Base-by-base conservation (phyloP, 2,888 invertebrate species). In the Rhyacophila evoluta region DNA sequence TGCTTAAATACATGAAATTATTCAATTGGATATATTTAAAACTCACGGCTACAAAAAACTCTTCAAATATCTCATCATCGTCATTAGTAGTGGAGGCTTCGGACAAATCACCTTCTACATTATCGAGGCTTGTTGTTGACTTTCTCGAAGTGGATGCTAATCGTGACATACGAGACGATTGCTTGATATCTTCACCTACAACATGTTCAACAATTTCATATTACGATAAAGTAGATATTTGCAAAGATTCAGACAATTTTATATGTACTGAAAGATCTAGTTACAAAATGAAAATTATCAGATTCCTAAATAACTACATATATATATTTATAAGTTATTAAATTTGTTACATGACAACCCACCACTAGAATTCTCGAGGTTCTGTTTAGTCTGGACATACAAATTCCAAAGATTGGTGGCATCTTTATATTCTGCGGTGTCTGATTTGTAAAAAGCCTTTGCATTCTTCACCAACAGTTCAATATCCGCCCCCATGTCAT, bases 391-490 rank as follows among this genome's bases (percentile, higher is more conserved):
- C 68, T 89, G 87, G 11, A 92, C 87, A 85, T 95, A 97, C 68
- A 97, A 89, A 77, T 97, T 96, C 95, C 96, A 95, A 67, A 99
- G 87, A 74, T 96, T 94, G 82, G 92, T 91, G 0, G 98, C 98
- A 89, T 98, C 98, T 86, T 94, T 95, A 86, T 96, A 95, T 85
- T 98, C 98, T 25, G 92, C 91, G 0, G 95, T 92, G 73, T 93
- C 95, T 12, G 93, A 91, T 90, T 97, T 98, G 86, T 98, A 98
- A 89, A 97, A 99, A 6, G 96, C 94, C 86, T 97, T 97, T 0
- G 98, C 97, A 89, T 99, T 99, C 84, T 93, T 95, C 29, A 98
- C 94, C 84, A 99, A 91, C 37, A 98, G 90, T 85, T 97, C 96
- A 83, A 99, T 93, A 86, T 99, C 99, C 6, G 92, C 91, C 39